Evolutionary conservation across 1,140 invertebrate genomes (phyloP).

Genomic region (Atta cephalotes): DNA sequence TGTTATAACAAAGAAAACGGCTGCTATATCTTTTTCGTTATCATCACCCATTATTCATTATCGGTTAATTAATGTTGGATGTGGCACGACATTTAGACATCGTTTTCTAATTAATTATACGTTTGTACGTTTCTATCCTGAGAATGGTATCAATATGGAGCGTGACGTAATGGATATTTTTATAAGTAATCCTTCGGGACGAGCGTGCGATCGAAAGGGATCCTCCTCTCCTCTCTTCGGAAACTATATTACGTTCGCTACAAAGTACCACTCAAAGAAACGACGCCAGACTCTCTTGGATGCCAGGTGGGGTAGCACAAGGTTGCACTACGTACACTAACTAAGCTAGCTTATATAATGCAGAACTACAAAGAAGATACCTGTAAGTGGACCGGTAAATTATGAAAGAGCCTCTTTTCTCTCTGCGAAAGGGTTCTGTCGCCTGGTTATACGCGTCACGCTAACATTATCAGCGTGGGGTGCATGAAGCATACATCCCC

Average conservation of each 20-base stretch:
- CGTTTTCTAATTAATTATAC: constrained; percentile 6
- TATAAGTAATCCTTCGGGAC: background rate
- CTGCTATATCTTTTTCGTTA: background rate
- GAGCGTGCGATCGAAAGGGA: constrained; percentile 11
- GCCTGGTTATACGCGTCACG: constrained; percentile 13
- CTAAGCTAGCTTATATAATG: constrained; percentile 36
- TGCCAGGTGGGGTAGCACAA: constrained; percentile 10
- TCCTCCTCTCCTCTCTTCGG: background rate
- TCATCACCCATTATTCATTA: background rate
- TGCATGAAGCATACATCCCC: constrained; percentile 34
- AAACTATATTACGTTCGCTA: constrained; percentile 1
- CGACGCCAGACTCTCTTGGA: constrained; percentile 12
- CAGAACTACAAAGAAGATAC: constrained; percentile 35
- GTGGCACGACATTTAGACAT: background rate
- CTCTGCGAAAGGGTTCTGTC: constrained; percentile 9
- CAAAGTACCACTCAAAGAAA: constrained; percentile 34
- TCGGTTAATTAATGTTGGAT: constrained; percentile 7
- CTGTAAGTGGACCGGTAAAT: constrained; percentile 44
- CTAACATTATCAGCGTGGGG: constrained; percentile 25
- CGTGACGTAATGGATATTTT: background rate
- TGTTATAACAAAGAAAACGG: constrained; percentile 34
- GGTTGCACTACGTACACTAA: constrained; percentile 31
- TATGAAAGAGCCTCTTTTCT: constrained; percentile 46
- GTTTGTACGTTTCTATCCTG: background rate
- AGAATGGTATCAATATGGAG: background rate